These are phyloP conservation scores for Mastomys coucha DNA, from an alignment of 2,113 vertebrate species.

Conservation along the genomic window DNA sequence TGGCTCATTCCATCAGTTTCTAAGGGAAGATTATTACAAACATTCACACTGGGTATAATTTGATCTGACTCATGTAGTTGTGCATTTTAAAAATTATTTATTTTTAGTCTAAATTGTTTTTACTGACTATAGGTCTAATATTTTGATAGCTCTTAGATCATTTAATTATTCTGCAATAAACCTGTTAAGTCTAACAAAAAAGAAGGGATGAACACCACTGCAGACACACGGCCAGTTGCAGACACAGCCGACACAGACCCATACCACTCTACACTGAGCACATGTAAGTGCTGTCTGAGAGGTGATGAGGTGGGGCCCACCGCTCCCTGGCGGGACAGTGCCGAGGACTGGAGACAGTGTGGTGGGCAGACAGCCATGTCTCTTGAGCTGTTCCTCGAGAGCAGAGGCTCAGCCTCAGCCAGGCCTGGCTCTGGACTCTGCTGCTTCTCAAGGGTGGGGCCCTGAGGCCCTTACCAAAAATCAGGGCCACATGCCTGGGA, in stretches of 20 bases:
- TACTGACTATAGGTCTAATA: background rate
- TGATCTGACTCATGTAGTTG: background rate
- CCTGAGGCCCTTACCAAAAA: background rate
- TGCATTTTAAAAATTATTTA: background rate
- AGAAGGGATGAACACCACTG: background rate
- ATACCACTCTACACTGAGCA: background rate
- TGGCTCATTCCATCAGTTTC: background rate
- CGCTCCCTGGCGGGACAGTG: background rate
- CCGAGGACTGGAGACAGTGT: background rate
- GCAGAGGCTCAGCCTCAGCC: background rate
- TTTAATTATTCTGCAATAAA: background rate
- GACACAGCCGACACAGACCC: background rate
- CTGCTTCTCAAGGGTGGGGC: background rate
- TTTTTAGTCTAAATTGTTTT: background rate
- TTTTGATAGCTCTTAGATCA: slow-evolving; percentile 17
- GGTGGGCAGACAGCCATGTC: accelerated
- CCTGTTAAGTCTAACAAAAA: background rate
- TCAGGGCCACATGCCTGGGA: background rate
- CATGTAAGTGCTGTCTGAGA: accelerated
- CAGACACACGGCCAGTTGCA: background rate
- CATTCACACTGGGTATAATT: background rate
- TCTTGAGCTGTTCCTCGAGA: background rate
- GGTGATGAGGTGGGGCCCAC: background rate
- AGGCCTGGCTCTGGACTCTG: background rate
- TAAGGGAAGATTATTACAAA: background rate